Percentiles rank a stretch among this genome's conserved stretches.
Conservation (phyloP, 2,888 invertebrate genomes). For the Pinctada fucata region DNA sequence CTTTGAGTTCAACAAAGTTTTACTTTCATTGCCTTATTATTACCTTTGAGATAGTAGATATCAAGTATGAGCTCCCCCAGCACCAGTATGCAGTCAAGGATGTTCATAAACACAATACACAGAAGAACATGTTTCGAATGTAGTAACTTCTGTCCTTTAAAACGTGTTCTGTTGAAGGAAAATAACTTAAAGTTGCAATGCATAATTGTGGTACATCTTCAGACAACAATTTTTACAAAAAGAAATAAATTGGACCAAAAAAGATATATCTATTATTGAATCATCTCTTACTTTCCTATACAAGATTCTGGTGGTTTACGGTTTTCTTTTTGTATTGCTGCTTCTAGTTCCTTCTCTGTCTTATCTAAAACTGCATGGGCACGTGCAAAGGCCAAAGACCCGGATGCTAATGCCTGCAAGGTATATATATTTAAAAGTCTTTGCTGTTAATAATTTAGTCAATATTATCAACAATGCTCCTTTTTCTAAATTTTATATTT, state of each 20-base stretch:
- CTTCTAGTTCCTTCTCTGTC: constrained; percentile 30
- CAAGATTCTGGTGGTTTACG: constrained; percentile 31
- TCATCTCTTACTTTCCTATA: constrained; percentile 32
- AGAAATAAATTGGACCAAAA: no score
- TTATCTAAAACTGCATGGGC: constrained; percentile 30
- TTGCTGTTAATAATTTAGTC: no score
- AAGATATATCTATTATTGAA: not conserved
- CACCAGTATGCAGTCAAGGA: constrained; percentile 54
- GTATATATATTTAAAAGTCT: no score
- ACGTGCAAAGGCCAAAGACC: constrained; percentile 31
- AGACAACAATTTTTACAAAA: no score
- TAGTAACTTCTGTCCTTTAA: constrained; percentile 49
- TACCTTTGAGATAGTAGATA: constrained; percentile 57
- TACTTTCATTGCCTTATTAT: not conserved
- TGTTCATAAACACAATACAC: constrained; percentile 49
- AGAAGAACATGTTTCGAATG: constrained; percentile 54
- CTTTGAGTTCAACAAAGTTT: no score
- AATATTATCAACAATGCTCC: no score
- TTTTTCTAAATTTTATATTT: no score
- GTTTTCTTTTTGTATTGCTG: constrained; percentile 30
- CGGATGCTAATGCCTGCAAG: constrained; percentile 33
- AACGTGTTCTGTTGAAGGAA: constrained; percentile 38
- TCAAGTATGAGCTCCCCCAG: constrained; percentile 56
- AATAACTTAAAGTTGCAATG: not conserved
- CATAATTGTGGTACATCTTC: no score